phyloP scores from a whole-genome alignment of 2,113 vertebrate species.

The Gymnocephalus cernua region DNA sequence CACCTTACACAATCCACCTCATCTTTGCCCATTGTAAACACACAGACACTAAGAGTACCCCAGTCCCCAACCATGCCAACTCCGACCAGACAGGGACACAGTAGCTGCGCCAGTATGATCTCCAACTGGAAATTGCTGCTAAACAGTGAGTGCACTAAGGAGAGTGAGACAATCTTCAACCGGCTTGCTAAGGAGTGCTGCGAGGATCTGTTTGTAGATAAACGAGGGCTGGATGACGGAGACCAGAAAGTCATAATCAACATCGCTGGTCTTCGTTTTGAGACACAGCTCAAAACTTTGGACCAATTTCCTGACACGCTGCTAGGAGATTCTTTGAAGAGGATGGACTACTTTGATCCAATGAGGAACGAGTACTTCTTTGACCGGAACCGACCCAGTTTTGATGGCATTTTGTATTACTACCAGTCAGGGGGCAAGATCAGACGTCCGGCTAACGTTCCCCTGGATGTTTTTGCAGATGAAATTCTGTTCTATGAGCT shows the following conservation, averaged over 20 bases:
- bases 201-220: slow-evolving; percentile 87
- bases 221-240: slow-evolving; percentile 87
- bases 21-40: slow-evolving; percentile 47
- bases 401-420: slow-evolving; percentile 97
- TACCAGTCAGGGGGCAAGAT: slow-evolving; percentile 97
- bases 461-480: slow-evolving; percentile 93
- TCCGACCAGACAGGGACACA: slow-evolving; percentile 72
- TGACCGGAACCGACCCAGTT: slow-evolving; percentile 95
- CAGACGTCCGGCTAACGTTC: slow-evolving; percentile 93
- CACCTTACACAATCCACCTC: slow-evolving; percentile 59
- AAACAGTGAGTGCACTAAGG: slow-evolving; percentile 86
- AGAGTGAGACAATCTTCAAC: slow-evolving; percentile 89
- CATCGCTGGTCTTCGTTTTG: slow-evolving; percentile 94
- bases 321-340: slow-evolving; percentile 91
- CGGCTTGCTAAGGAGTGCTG: slow-evolving; percentile 87
- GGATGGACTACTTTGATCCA: slow-evolving; percentile 96
- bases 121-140: slow-evolving; percentile 89
- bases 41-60: slow-evolving; percentile 59
- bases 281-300: slow-evolving; percentile 93
- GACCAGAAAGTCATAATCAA: slow-evolving; percentile 95
- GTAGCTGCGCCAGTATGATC: slow-evolving; percentile 87
- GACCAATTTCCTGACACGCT: slow-evolving; percentile 95
- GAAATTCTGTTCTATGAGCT: slow-evolving; percentile 96
- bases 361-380: slow-evolving; percentile 99
- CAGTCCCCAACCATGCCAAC: slow-evolving; percentile 68